Evolutionary conservation across 2,888 invertebrate genomes (phyloP).

Genomic region (Dryadula phaetusa): DNA sequence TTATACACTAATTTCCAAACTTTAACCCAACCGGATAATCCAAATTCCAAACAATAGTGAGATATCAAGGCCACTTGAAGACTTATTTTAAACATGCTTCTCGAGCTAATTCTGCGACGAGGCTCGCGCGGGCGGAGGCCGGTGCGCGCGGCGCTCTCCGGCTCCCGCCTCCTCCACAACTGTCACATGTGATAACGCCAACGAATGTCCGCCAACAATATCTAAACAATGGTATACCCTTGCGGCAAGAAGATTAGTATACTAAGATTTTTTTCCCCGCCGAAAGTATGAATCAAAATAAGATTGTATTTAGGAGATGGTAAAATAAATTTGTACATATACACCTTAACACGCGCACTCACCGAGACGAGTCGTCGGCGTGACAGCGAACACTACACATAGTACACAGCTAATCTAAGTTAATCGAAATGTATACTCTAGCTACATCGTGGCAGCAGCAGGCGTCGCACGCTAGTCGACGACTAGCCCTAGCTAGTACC

Average conservation of each 20-base stretch:
- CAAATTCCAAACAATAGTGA: conserved; percentile 80
- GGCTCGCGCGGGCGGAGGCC: conserved; percentile 57
- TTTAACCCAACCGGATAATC: conserved; percentile 78
- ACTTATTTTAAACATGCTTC: conserved; percentile 75
- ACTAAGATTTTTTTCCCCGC: conserved; percentile 68
- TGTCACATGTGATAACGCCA: conserved; percentile 64
- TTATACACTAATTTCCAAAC: conserved; percentile 82
- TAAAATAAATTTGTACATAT: conserved; percentile 80
- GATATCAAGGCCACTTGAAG: conserved; percentile 84
- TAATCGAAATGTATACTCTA: conserved; percentile 74
- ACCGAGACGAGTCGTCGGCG: conserved; percentile 41
- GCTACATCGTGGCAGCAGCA: conserved; percentile 67
- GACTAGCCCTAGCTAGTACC: conserved; percentile 48
- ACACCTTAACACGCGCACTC: conserved; percentile 58
- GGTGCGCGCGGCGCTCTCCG: conserved; percentile 31
- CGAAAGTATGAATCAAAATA: conserved; percentile 74
- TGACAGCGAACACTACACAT: conserved; percentile 58
- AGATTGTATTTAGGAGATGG: conserved; percentile 62
- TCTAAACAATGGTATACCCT: conserved; percentile 79
- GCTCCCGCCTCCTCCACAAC: conserved; percentile 53
- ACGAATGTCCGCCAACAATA: conserved; percentile 74
- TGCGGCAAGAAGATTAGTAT: conserved; percentile 76
- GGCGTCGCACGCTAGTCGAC: conserved; percentile 63
- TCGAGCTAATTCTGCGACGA: conserved; percentile 72
- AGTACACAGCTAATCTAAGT: conserved; percentile 72